A percentile compares a stretch with the other conserved stretches of the same genome.
These are phyloP conservation scores for Pachyuromys duprasi DNA, from an alignment of 2,797 vertebrate species.

Conservation along the genomic window DNA sequence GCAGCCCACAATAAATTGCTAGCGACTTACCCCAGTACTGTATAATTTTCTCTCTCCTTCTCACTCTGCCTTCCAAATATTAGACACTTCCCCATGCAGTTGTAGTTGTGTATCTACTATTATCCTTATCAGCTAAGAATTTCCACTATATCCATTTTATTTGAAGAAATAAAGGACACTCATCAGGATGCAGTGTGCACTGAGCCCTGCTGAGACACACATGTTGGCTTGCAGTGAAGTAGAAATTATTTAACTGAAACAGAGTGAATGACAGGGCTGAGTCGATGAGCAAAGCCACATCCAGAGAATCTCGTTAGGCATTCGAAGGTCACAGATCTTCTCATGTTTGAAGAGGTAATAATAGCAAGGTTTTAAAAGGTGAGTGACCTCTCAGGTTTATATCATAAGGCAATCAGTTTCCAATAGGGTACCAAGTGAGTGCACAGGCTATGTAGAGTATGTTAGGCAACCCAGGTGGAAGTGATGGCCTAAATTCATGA, in stretches of 20 bases:
- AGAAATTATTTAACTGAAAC: background rate
- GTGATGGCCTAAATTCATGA: too few species aligned
- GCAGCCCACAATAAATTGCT: background rate
- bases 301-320: background rate
- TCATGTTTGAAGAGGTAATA: too few species aligned
- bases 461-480: too few species aligned
- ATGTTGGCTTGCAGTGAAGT: background rate
- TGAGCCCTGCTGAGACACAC: background rate
- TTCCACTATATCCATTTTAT: background rate
- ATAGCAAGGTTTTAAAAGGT: background rate
- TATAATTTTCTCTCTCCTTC: background rate
- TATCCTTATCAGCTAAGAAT: background rate
- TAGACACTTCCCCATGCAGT: background rate
- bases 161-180: background rate
- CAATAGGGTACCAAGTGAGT: too few species aligned
- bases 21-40: background rate
- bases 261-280: accelerated
- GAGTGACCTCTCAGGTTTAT: too few species aligned
- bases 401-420: too few species aligned
- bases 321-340: background rate
- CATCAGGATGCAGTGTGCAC: background rate
- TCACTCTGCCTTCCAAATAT: background rate
- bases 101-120: background rate
- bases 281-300: background rate
- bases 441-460: too few species aligned